These are phyloP conservation scores for Empidonax traillii DNA, from an alignment of 2,113 vertebrate species.

Conservation along the genomic window DNA sequence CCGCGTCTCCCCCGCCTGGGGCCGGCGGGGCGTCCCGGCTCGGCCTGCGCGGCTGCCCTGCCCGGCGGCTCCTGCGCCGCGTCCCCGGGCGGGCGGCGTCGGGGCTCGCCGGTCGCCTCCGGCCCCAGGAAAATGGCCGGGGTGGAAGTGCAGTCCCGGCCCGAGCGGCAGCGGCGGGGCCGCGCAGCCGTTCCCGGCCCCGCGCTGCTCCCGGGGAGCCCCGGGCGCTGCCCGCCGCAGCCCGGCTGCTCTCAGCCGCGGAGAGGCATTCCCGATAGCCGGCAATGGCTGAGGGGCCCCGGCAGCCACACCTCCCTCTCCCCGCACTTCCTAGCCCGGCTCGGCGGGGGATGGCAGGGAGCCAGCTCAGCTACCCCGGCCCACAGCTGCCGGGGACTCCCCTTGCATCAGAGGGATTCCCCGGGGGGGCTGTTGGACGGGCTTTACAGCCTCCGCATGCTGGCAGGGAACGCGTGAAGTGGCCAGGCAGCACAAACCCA, in stretches of 20 bases:
- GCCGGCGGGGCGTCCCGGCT: too few relatives aligned
- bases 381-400: conserved; percentile 53
- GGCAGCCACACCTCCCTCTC: conserved; percentile 55
- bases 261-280: background rate
- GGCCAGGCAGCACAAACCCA: background rate
- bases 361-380: conserved; percentile 21
- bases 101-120: too few relatives aligned
- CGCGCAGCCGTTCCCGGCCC: background rate
- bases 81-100: too few relatives aligned
- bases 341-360: conserved; percentile 28
- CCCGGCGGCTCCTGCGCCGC: too few relatives aligned
- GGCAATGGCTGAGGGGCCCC: conserved; percentile 32
- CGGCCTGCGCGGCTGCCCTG: too few relatives aligned
- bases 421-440: background rate
- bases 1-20: too few relatives aligned
- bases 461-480: background rate
- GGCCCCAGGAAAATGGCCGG: too few relatives aligned
- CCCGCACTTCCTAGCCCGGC: background rate
- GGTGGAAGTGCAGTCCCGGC: background rate
- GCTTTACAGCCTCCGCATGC: background rate
- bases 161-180: background rate
- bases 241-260: background rate
- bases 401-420: conserved; percentile 24
- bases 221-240: background rate
- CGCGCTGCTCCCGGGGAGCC: background rate